A percentile compares a stretch with the other conserved stretches of the same genome.
Evolutionary conservation across 2,888 invertebrate species (phyloP).

Genomic region (Leptinotarsa haldemani): DNA sequence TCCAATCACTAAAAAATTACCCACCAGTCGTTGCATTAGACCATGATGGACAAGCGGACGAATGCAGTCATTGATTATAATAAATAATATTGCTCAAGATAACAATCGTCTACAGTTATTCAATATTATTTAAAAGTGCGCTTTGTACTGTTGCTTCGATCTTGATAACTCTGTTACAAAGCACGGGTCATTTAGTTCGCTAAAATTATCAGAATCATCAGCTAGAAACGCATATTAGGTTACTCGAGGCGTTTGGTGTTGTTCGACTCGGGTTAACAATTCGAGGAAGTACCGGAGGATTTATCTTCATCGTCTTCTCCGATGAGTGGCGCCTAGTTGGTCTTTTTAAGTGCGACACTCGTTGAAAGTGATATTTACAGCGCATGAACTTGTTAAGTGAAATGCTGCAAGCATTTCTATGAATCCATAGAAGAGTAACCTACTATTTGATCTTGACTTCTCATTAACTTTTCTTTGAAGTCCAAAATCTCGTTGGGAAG

Average conservation of each 20-base stretch:
- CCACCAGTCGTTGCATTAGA: conserved; percentile 22
- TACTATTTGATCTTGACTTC: too few relatives aligned
- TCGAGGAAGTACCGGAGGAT: conserved; percentile 42
- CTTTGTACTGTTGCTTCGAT: conserved; percentile 23
- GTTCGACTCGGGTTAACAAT: conserved; percentile 37
- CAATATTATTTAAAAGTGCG: conserved; percentile 32
- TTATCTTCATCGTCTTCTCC: conserved; percentile 38
- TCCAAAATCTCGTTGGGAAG: too few relatives aligned
- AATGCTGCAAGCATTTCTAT: background rate
- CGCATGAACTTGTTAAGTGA: background rate
- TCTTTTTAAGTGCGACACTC: background rate
- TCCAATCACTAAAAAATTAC: background rate
- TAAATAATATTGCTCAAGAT: conserved; percentile 34
- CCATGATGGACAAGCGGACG: conserved; percentile 28
- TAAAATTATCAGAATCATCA: conserved; percentile 46
- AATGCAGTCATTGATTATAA: conserved; percentile 26
- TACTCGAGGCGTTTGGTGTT: conserved; percentile 42
- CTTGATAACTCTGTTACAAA: conserved; percentile 38
- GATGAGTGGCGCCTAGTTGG: conserved; percentile 9
- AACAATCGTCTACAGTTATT: conserved; percentile 37
- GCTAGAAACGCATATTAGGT: conserved; percentile 42
- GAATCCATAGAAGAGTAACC: background rate
- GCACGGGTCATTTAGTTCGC: conserved; percentile 47
- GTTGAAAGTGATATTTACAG: conserved; percentile 7
- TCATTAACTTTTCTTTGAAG: too few relatives aligned